A percentile compares a stretch with the other conserved stretches of the same genome.
phyloP scores from a whole-genome alignment of 2,113 vertebrate species.

The Oreochromis tanganicae region DNA sequence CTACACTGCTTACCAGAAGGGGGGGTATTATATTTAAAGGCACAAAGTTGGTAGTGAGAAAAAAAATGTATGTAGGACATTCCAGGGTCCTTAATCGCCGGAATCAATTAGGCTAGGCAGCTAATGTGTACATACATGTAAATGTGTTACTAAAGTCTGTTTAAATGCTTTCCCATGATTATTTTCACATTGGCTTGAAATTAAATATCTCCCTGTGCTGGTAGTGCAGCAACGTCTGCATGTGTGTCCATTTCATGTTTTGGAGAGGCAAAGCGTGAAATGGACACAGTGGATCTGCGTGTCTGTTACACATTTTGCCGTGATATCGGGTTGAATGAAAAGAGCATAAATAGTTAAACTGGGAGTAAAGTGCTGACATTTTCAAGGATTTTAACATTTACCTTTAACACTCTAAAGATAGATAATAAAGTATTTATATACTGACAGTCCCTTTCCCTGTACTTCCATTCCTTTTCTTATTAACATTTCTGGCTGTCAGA shows the following conservation, averaged over 20 bases:
- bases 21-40: neutral
- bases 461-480: neutral
- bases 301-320: neutral
- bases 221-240: neutral
- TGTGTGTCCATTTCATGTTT: neutral
- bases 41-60: neutral
- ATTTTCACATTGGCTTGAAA: neutral
- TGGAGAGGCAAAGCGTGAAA: neutral
- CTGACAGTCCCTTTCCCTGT: neutral
- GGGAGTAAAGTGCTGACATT: neutral
- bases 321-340: neutral
- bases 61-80: neutral
- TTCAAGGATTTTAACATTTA: neutral
- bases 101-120: neutral
- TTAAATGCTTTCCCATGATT: neutral
- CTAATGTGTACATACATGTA: neutral
- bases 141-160: neutral
- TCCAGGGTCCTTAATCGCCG: neutral
- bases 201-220: neutral
- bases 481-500: constrained; percentile 40
- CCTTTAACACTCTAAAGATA: neutral
- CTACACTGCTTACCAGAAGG: too few relatives aligned
- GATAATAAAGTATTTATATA: neutral
- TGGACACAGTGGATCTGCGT: neutral
- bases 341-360: neutral